Conservation (phyloP, 2,888 invertebrate species). For the Nematopogon swammerdamellus region DNA sequence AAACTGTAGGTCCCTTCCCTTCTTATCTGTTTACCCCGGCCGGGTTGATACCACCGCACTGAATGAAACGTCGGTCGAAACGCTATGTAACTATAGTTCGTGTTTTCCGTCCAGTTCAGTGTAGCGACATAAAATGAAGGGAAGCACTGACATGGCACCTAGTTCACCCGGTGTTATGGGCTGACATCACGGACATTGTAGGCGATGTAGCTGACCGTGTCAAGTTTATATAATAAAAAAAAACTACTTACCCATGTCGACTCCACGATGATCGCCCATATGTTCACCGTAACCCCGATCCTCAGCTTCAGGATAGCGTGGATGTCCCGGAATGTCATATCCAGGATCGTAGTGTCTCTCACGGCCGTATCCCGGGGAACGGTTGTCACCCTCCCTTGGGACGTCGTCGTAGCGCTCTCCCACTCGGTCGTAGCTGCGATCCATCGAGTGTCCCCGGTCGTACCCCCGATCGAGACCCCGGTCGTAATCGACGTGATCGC, state of each 20-base stretch:
- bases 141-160: too few relatives aligned
- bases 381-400: slow-evolving; percentile 35
- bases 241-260: slow-evolving; percentile 33
- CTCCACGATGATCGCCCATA: slow-evolving; percentile 37
- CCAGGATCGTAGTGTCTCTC: slow-evolving; percentile 47
- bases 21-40: too few relatives aligned
- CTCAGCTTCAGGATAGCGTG: slow-evolving; percentile 50
- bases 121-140: too few relatives aligned
- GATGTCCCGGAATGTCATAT: slow-evolving; percentile 43
- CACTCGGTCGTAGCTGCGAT: slow-evolving; percentile 42
- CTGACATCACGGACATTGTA: too few relatives aligned
- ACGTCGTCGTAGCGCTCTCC: slow-evolving; percentile 44
- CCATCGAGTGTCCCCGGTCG: slow-evolving; percentile 45
- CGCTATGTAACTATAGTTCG: too few relatives aligned
- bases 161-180: too few relatives aligned
- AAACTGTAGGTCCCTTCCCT: too few relatives aligned
- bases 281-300: slow-evolving; percentile 52
- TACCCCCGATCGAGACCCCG: slow-evolving; percentile 41
- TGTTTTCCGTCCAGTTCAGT: too few relatives aligned
- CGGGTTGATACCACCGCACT: too few relatives aligned
- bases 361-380: slow-evolving; percentile 42
- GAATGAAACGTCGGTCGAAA: too few relatives aligned
- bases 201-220: too few relatives aligned
- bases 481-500: slow-evolving; percentile 48
- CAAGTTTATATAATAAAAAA: too few relatives aligned